Conservation (phyloP, 1,140 invertebrate genomes). For the Nautilus pompilius region DNA sequence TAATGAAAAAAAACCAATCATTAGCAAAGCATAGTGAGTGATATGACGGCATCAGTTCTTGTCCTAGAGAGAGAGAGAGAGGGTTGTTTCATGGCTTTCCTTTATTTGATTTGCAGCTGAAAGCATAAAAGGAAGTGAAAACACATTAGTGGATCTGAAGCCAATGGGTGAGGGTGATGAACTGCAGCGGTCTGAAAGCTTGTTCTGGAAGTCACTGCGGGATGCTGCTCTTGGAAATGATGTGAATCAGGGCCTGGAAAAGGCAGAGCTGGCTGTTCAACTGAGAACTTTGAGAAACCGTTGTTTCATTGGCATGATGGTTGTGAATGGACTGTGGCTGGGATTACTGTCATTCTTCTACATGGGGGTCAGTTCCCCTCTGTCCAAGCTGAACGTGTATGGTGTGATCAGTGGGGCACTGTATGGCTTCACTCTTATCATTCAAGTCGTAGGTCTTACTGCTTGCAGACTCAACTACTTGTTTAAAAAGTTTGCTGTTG, state of each 20-base stretch:
- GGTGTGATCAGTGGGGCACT: slow-evolving; percentile 32
- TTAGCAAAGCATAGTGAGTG: neutral
- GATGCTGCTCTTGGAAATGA: slow-evolving; percentile 18
- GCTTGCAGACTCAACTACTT: slow-evolving; percentile 17
- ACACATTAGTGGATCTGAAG: neutral
- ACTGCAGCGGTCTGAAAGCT: slow-evolving; percentile 14
- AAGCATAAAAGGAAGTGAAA: neutral
- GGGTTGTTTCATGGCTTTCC: neutral
- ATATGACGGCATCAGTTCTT: neutral
- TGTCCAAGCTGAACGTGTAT: slow-evolving; percentile 29
- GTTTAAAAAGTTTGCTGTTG: slow-evolving; percentile 15
- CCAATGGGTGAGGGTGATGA: slow-evolving; percentile 16
- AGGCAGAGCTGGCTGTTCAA: slow-evolving; percentile 16
- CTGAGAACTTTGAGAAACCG: slow-evolving; percentile 21
- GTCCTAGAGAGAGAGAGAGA: neutral
- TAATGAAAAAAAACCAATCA: neutral
- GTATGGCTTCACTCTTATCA: slow-evolving; percentile 28
- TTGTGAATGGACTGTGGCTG: slow-evolving; percentile 28
- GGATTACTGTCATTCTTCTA: slow-evolving; percentile 26
- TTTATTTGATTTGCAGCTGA: neutral
- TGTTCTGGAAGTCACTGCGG: slow-evolving; percentile 22
- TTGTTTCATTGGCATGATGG: slow-evolving; percentile 13
- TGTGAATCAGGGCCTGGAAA: slow-evolving; percentile 22
- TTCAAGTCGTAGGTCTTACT: slow-evolving; percentile 29
- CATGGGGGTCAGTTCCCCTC: slow-evolving; percentile 16